phyloP scores from a whole-genome alignment of 2,113 vertebrate genomes.

The Caranx ignobilis region DNA sequence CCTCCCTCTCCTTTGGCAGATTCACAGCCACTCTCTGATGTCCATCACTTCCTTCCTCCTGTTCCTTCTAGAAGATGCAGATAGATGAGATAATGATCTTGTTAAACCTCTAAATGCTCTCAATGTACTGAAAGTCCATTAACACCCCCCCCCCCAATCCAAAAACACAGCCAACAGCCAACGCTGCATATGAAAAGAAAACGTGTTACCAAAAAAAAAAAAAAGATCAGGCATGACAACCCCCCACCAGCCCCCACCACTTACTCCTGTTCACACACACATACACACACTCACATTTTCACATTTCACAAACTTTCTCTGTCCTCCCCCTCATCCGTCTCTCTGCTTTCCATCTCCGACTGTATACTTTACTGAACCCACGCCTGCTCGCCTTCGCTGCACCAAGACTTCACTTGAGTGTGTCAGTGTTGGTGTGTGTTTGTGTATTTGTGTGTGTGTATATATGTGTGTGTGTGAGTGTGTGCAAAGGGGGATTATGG shows the following conservation, averaged over 20 bases:
- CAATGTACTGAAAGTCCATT: slow-evolving; percentile 14
- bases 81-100: slow-evolving; percentile 59
- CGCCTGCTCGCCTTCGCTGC: slow-evolving; percentile 45
- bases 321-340: slow-evolving; percentile 45
- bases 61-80: slow-evolving; percentile 53
- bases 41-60: slow-evolving; percentile 70
- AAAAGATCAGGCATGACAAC: background rate
- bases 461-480: slow-evolving; percentile 5
- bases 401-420: slow-evolving; percentile 9
- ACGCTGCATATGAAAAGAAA: background rate
- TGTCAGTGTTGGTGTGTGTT: background rate
- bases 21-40: slow-evolving; percentile 41
- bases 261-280: too few species aligned
- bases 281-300: background rate
- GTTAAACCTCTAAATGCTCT: slow-evolving; percentile 51
- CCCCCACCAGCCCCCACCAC: background rate
- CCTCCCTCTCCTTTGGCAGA: background rate
- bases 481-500: slow-evolving; percentile 15
- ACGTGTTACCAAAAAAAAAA: background rate
- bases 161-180: background rate
- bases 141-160: background rate
- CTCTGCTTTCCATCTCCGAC: slow-evolving; percentile 58
- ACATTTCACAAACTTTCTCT: slow-evolving; percentile 52
- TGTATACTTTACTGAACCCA: slow-evolving; percentile 67
- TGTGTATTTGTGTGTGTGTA: background rate